Percentiles rank a stretch among this genome's conserved stretches.
These are phyloP conservation scores for Aptenodytes patagonicus DNA, from an alignment of 2,113 vertebrate species.

Conservation along the genomic window DNA sequence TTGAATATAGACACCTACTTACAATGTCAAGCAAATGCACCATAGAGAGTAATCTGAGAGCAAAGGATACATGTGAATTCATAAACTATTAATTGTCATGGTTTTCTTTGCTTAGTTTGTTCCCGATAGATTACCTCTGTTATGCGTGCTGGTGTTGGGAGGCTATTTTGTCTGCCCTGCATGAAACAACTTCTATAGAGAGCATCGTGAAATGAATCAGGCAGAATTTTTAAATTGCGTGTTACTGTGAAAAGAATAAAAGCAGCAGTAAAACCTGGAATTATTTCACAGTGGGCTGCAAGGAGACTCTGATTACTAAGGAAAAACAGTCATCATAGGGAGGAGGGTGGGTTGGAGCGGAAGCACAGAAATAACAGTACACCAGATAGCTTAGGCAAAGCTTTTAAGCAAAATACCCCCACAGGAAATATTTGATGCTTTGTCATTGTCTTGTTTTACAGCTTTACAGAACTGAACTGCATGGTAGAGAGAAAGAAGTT, in stretches of 20 bases:
- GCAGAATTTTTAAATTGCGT: conserved; percentile 20
- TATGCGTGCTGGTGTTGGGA: not conserved
- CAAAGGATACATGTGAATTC: not conserved
- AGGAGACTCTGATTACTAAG: conserved; percentile 38
- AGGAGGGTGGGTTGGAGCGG: not conserved
- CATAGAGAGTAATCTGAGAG: not conserved
- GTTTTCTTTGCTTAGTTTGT: not conserved
- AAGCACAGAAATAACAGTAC: not conserved
- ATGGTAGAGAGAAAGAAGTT: not conserved
- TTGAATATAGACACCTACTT: not conserved
- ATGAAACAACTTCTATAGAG: not conserved
- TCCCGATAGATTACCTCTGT: not conserved
- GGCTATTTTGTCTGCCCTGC: not conserved
- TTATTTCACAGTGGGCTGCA: conserved; percentile 10
- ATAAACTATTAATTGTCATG: not conserved
- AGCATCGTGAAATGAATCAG: not conserved
- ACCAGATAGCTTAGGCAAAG: not conserved
- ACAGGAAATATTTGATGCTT: not conserved
- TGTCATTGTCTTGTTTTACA: not conserved
- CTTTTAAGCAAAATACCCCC: not conserved
- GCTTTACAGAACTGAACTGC: not conserved
- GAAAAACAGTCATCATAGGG: not conserved
- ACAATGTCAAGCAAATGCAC: not conserved
- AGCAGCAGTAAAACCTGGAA: conserved; percentile 23
- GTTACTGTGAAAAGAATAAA: conserved; percentile 31